phyloP scores from a whole-genome alignment of 2,888 invertebrate genomes.

The Syrista parreyssii region DNA sequence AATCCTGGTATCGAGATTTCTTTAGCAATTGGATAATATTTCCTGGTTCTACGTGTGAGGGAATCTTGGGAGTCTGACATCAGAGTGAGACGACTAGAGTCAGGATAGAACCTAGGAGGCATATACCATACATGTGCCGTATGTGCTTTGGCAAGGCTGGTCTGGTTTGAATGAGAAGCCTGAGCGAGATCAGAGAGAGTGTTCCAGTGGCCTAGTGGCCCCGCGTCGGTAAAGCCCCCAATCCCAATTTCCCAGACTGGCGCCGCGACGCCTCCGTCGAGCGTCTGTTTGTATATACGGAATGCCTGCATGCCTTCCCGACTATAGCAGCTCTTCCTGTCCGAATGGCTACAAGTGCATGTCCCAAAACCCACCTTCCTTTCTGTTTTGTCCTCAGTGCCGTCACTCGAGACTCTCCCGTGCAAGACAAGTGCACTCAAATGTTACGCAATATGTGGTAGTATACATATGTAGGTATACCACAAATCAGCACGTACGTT shows the following conservation, averaged over 20 bases:
- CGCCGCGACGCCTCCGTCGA: constrained; percentile 33
- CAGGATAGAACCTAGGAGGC: neutral
- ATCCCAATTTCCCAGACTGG: constrained; percentile 33
- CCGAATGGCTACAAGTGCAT: constrained; percentile 8
- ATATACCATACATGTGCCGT: neutral
- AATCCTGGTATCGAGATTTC: neutral
- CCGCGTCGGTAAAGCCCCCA: constrained; percentile 29
- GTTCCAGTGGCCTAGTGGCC: constrained; percentile 40
- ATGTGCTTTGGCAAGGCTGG: neutral
- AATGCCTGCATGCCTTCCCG: constrained; percentile 2
- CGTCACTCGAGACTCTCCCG: constrained; percentile 2
- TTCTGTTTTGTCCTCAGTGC: constrained; percentile 1
- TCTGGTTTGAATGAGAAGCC: neutral
- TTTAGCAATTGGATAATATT: neutral
- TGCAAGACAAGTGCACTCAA: constrained; percentile 3
- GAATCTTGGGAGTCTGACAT: neutral
- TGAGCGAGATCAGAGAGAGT: constrained; percentile 18
- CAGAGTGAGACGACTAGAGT: neutral
- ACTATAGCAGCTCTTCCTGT: neutral
- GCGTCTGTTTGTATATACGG: constrained; percentile 14
- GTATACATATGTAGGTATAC: neutral
- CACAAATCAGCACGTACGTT: neutral
- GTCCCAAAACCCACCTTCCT: neutral
- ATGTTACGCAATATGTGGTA: neutral
- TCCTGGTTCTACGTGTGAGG: neutral